A percentile compares a stretch with the other conserved stretches of the same genome.
These are phyloP conservation scores for Yponomeuta malinellus DNA, from an alignment of 2,888 invertebrate genomes.

Conservation along the genomic window DNA sequence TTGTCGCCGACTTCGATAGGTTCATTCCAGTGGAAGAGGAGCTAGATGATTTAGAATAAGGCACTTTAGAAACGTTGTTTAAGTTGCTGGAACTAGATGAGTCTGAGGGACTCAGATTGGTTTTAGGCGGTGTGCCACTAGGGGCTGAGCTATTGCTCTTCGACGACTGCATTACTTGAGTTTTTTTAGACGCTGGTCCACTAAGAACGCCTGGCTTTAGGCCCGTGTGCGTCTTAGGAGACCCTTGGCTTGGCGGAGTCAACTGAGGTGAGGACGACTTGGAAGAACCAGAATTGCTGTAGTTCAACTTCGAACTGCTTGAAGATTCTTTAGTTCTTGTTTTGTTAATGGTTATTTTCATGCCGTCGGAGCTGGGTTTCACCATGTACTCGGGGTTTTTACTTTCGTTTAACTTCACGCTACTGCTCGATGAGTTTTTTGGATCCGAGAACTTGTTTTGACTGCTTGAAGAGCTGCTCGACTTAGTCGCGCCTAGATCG, in stretches of 20 bases:
- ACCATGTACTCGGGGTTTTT: conserved; percentile 92
- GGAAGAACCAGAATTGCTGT: conserved; percentile 59
- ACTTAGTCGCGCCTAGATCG: conserved; percentile 62
- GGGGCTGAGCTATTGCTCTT: conserved; percentile 54
- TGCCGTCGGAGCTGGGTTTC: conserved; percentile 90
- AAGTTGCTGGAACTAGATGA: conserved; percentile 41
- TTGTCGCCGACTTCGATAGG: conserved; percentile 63
- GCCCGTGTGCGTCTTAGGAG: conserved; percentile 87
- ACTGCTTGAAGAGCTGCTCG: conserved; percentile 59
- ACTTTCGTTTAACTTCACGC: conserved; percentile 55
- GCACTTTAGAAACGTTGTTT: conserved; percentile 56
- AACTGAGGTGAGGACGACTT: conserved; percentile 67
- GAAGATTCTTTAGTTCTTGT: conserved; percentile 85
- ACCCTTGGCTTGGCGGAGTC: conserved; percentile 76
- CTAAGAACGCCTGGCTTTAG: conserved; percentile 90
- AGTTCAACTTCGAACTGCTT: conserved; percentile 59
- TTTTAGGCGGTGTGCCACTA: conserved; percentile 64
- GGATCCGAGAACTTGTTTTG: conserved; percentile 66
- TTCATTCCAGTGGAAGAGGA: conserved; percentile 60
- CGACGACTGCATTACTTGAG: conserved; percentile 77
- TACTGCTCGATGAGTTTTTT: conserved; percentile 57
- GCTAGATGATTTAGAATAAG: conserved; percentile 66
- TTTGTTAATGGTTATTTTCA: conserved; percentile 94
- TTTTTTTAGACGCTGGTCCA: conserved; percentile 90
- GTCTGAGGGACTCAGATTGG: conserved; percentile 58